Conservation (phyloP, 1,140 invertebrate species). For the Lutraria rhynchaena region DNA sequence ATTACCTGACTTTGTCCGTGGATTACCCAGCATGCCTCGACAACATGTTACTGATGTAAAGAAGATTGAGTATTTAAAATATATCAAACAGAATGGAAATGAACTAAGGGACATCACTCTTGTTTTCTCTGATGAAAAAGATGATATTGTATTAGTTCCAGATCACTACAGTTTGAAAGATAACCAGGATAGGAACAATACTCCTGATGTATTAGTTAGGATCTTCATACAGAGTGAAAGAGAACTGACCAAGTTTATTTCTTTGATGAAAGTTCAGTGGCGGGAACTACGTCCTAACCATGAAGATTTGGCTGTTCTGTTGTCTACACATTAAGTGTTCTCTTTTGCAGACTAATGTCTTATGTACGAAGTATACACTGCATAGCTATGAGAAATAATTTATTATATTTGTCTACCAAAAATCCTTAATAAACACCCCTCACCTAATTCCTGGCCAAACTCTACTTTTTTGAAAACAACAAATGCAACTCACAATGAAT, state of each 20-base stretch:
- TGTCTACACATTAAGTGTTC: too few species aligned
- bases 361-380: too few species aligned
- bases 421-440: too few species aligned
- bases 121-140: slow-evolving; percentile 77
- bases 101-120: slow-evolving; percentile 69
- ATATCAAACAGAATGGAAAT: slow-evolving; percentile 63
- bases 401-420: too few species aligned
- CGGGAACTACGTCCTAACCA: slow-evolving; percentile 67
- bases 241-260: slow-evolving; percentile 76
- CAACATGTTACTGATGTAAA: slow-evolving; percentile 74
- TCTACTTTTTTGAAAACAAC: too few species aligned
- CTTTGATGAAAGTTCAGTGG: slow-evolving; percentile 77
- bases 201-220: slow-evolving; percentile 70
- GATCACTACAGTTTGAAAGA: slow-evolving; percentile 75
- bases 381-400: too few species aligned
- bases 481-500: too few species aligned
- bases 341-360: too few species aligned
- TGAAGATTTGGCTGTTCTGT: too few species aligned
- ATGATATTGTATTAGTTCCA: slow-evolving; percentile 77
- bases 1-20: slow-evolving; percentile 79
- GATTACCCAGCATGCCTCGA: slow-evolving; percentile 74
- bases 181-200: slow-evolving; percentile 55
- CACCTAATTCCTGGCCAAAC: too few species aligned
- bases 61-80: slow-evolving; percentile 75
- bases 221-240: slow-evolving; percentile 73